Evolutionary conservation across 2,113 vertebrate genomes (phyloP).

Genomic region (Callopanchax toddi): DNA sequence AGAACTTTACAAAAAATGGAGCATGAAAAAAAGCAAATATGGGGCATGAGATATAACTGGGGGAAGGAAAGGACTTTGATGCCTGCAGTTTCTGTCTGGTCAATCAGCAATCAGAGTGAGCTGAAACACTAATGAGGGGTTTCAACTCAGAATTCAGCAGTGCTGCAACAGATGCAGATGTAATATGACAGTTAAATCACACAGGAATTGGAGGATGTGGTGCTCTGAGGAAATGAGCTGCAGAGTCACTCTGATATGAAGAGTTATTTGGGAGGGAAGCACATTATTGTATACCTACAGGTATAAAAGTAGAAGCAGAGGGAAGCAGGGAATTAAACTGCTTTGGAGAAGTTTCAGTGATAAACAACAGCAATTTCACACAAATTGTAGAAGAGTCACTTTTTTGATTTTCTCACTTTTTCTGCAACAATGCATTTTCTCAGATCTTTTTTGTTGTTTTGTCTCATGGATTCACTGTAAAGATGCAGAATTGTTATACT

Average conservation of each 20-base stretch:
- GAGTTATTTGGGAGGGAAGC: constrained; percentile 31
- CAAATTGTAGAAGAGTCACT: constrained; percentile 9
- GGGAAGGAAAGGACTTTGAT: constrained; percentile 59
- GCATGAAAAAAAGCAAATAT: no score
- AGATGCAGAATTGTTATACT: background rate
- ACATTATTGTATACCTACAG: constrained; percentile 26
- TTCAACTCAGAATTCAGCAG: constrained; percentile 48
- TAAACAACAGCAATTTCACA: constrained; percentile 17
- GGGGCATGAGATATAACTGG: constrained; percentile 47
- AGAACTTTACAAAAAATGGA: constrained; percentile 26
- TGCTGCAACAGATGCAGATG: constrained; percentile 56
- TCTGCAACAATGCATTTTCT: constrained; percentile 1
- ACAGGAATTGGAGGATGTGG: constrained; percentile 11
- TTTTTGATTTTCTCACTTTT: constrained; percentile 7
- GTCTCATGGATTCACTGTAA: background rate
- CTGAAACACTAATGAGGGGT: constrained; percentile 68
- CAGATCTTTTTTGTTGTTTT: background rate
- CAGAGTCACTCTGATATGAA: constrained; percentile 29
- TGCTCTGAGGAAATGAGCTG: constrained; percentile 20
- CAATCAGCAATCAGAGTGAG: constrained; percentile 71
- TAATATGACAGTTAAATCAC: constrained; percentile 62
- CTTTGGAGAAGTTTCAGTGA: constrained; percentile 31
- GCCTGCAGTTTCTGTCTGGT: constrained; percentile 60
- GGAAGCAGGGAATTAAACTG: constrained; percentile 11
- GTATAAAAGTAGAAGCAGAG: constrained; percentile 28